Percentiles rank a stretch among this genome's conserved stretches.
phyloP scores from a whole-genome alignment of 2,888 invertebrate species.

The Agrochola lota region DNA sequence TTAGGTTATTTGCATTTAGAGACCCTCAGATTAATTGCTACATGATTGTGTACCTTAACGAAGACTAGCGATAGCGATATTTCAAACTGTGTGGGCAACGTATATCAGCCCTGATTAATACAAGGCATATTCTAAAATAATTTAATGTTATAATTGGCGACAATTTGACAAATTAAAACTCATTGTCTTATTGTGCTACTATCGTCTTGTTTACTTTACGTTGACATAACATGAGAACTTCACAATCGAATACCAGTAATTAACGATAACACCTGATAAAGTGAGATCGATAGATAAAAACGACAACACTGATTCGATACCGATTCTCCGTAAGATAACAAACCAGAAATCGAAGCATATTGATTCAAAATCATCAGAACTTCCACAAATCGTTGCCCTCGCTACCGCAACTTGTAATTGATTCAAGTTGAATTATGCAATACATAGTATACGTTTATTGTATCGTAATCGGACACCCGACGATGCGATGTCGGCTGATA shows the following conservation, averaged over 20 bases:
- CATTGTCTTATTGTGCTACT: conserved; percentile 22
- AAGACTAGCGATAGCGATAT: conserved; percentile 16
- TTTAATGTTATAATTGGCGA: conserved; percentile 37
- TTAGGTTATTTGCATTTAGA: conserved; percentile 46
- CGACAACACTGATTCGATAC: conserved; percentile 27
- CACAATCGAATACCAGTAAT: conserved; percentile 31
- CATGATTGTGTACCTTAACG: conserved; percentile 30
- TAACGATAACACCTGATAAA: conserved; percentile 40
- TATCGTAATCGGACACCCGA: conserved; percentile 64
- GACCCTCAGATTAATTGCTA: conserved; percentile 44
- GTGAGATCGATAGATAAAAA: conserved; percentile 37
- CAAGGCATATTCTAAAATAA: conserved; percentile 9
- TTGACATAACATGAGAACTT: conserved; percentile 35
- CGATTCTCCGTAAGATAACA: conserved; percentile 24
- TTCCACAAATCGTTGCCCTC: conserved; percentile 12
- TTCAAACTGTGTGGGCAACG: conserved; percentile 25
- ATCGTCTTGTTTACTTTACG: conserved; percentile 40
- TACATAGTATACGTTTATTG: conserved; percentile 47
- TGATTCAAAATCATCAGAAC: conserved; percentile 22
- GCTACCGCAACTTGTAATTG: conserved; percentile 36
- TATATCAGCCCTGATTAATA: conserved; percentile 30
- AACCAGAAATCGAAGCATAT: conserved; percentile 22
- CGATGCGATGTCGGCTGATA: conserved; percentile 63
- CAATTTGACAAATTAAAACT: conserved; percentile 19
- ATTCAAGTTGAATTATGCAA: conserved; percentile 56